Evolutionary conservation across 2,888 invertebrate species (phyloP).

Genomic region (Drosophila ezoana): DNA sequence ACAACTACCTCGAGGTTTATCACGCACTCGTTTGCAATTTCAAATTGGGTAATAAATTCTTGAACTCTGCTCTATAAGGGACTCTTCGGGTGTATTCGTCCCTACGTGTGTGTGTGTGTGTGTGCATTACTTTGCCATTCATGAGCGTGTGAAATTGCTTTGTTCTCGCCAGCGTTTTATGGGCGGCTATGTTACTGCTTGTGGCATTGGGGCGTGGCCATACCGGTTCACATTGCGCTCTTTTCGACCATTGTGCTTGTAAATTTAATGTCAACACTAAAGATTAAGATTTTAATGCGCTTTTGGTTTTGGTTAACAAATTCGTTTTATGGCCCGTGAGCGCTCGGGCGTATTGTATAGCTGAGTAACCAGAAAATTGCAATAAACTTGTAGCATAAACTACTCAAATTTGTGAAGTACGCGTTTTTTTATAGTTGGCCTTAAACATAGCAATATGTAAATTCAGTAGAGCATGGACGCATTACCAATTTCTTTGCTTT

Average conservation of each 20-base stretch:
- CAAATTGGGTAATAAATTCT: conserved; percentile 82
- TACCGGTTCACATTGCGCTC: conserved; percentile 11
- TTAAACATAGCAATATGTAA: background rate
- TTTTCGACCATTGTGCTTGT: conserved; percentile 28
- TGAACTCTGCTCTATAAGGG: conserved; percentile 50
- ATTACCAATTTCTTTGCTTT: background rate
- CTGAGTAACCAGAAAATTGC: conserved; percentile 3
- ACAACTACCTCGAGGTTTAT: conserved; percentile 64
- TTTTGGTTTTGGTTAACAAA: conserved; percentile 59
- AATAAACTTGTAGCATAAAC: conserved; percentile 1
- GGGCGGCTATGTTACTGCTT: conserved; percentile 32
- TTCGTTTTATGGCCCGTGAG: conserved; percentile 41
- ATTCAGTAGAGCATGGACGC: background rate
- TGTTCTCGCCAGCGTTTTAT: conserved; percentile 62
- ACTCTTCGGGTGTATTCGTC: conserved; percentile 17
- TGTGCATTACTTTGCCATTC: conserved; percentile 43
- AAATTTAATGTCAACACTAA: conserved; percentile 77
- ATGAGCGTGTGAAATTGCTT: conserved; percentile 72
- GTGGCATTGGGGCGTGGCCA: conserved; percentile 30
- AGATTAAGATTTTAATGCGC: conserved; percentile 77
- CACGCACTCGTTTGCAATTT: conserved; percentile 82
- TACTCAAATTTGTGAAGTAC: background rate
- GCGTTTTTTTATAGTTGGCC: background rate
- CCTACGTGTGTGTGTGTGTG: conserved; percentile 13
- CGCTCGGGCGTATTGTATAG: background rate